Conservation (phyloP, 2,113 vertebrate genomes). For the Leiothrix lutea region DNA sequence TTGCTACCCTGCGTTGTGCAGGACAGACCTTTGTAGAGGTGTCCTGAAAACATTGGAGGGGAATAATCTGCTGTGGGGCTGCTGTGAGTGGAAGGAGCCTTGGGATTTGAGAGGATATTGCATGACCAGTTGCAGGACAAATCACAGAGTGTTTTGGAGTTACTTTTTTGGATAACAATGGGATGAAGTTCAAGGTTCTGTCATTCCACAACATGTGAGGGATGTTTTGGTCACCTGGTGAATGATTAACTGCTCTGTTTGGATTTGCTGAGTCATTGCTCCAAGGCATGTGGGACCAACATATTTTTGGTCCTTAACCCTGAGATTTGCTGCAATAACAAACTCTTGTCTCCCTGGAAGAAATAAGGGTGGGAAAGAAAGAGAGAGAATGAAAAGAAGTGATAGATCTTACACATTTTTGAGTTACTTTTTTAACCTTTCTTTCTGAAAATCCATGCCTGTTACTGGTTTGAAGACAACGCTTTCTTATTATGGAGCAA, state of each 20-base stretch:
- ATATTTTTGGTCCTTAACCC: not conserved
- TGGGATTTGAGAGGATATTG: accelerated
- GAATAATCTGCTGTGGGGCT: not conserved
- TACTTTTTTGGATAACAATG: accelerated
- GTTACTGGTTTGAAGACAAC: not conserved
- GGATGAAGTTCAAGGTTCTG: not conserved
- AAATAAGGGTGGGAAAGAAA: not conserved
- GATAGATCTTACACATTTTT: not conserved
- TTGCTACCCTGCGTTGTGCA: not conserved
- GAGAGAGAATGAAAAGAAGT: not conserved
- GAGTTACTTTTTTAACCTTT: not conserved
- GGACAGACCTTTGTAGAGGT: not conserved
- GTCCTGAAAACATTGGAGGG: not conserved
- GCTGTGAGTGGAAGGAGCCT: not conserved
- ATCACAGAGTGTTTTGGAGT: not conserved
- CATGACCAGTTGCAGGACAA: not conserved
- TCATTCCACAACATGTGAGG: not conserved
- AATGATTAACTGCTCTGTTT: not conserved
- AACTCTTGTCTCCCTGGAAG: not conserved
- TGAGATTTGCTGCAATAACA: not conserved
- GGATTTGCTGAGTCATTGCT: not conserved
- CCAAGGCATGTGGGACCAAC: not conserved
- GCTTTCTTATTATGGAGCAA: not conserved
- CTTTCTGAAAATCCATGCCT: not conserved
- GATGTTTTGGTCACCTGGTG: not conserved